phyloP scores from a whole-genome alignment of 2,888 invertebrate species.

The Sinhomidia bicolor region DNA sequence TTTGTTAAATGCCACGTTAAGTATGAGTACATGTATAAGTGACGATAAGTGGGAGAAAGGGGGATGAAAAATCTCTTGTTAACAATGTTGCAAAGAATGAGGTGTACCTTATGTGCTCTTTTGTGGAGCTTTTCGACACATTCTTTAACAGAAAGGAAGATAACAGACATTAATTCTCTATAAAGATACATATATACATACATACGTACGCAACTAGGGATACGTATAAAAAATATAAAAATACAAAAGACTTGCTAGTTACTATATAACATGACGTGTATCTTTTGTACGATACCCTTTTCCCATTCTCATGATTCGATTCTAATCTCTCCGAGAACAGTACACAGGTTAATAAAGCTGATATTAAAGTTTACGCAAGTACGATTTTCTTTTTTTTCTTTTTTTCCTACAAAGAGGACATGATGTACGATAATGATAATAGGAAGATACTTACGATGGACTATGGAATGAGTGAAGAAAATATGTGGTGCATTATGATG shows the following conservation, averaged over 20 bases:
- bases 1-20: slow-evolving; percentile 60
- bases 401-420: slow-evolving; percentile 39
- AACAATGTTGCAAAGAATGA: slow-evolving; percentile 65
- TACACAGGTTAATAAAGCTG: slow-evolving; percentile 41
- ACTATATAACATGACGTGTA: not conserved
- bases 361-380: slow-evolving; percentile 15
- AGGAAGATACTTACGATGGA: not conserved
- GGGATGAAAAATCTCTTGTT: slow-evolving; percentile 61
- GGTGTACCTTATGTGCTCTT: slow-evolving; percentile 54
- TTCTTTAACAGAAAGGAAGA: slow-evolving; percentile 45
- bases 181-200: not conserved
- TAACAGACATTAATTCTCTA: slow-evolving; percentile 2
- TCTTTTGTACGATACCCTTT: slow-evolving; percentile 66
- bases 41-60: slow-evolving; percentile 51
- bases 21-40: slow-evolving; percentile 42
- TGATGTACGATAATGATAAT: slow-evolving; percentile 43
- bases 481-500: slow-evolving; percentile 16
- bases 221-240: too few species aligned
- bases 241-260: slow-evolving; percentile 4
- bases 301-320: not conserved
- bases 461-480: slow-evolving; percentile 23
- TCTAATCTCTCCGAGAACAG: slow-evolving; percentile 43
- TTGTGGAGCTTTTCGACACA: slow-evolving; percentile 69
- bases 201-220: slow-evolving; percentile 11
- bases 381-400: not conserved